Conservation (phyloP, 2,888 invertebrate species). For the Trichopoda pennipes region DNA sequence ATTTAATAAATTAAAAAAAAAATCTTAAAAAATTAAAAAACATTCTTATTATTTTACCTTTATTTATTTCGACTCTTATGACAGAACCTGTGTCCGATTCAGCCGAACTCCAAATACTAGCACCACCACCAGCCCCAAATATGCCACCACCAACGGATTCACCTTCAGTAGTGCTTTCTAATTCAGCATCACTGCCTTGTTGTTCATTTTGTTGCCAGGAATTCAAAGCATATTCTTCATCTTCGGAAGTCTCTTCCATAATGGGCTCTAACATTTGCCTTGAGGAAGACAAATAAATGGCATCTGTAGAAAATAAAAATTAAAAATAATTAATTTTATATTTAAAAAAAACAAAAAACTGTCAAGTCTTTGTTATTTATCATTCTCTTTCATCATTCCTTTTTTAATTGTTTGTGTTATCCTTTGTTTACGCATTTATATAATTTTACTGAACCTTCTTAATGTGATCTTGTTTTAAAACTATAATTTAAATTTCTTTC, state of each 20-base stretch:
- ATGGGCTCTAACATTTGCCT: slow-evolving; percentile 88
- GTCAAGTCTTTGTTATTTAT: not conserved
- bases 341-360: not conserved
- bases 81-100: slow-evolving; percentile 93
- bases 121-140: slow-evolving; percentile 51
- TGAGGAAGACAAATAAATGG: slow-evolving; percentile 78
- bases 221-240: slow-evolving; percentile 81
- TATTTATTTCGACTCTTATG: slow-evolving; percentile 85
- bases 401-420: slow-evolving; percentile 24
- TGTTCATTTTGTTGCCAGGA: slow-evolving; percentile 78
- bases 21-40: not conserved
- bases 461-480: slow-evolving; percentile 60
- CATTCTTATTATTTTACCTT: slow-evolving; percentile 73
- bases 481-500: slow-evolving; percentile 47
- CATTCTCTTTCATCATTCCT: slow-evolving; percentile 24
- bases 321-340: not conserved
- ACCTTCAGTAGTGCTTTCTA: slow-evolving; percentile 49
- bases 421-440: slow-evolving; percentile 59
- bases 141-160: slow-evolving; percentile 31
- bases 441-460: slow-evolving; percentile 48
- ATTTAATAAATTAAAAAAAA: no score
- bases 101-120: slow-evolving; percentile 82
- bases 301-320: slow-evolving; percentile 73
- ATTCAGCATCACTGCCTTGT: slow-evolving; percentile 51
- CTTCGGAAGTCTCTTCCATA: slow-evolving; percentile 93